Conservation (phyloP, 2,797 vertebrate genomes). For the Protosalanx chinensis region DNA sequence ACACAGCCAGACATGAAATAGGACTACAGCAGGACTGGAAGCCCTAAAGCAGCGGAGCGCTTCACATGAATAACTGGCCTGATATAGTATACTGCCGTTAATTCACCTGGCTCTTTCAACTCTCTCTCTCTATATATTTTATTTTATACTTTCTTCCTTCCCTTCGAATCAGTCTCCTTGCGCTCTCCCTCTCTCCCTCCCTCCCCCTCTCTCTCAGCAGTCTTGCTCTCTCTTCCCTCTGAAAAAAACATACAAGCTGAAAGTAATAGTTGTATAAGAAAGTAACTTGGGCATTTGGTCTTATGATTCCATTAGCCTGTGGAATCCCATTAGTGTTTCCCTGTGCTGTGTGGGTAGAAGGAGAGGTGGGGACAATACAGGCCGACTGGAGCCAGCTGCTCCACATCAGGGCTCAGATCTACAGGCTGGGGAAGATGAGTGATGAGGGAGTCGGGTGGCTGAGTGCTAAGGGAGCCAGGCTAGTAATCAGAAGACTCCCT, state of each 20-base stretch:
- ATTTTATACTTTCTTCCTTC: constrained; percentile 1
- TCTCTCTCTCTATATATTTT: constrained; percentile 33
- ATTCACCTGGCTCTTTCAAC: too few species aligned
- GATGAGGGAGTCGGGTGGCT: too few species aligned
- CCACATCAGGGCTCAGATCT: constrained; percentile 35
- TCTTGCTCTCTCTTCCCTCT: neutral
- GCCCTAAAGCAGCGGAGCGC: constrained; percentile 34
- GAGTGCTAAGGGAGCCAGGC: too few species aligned
- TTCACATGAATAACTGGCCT: constrained; percentile 47
- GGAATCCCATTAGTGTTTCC: constrained; percentile 57
- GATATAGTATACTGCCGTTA: constrained; percentile 11
- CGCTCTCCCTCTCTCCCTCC: neutral
- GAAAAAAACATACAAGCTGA: constrained; percentile 48
- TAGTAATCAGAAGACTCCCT: too few species aligned
- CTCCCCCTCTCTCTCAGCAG: neutral
- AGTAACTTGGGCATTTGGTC: constrained; percentile 59
- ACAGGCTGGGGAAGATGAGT: constrained; percentile 28
- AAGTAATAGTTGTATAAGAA: constrained; percentile 57
- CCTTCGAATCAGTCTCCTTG: neutral
- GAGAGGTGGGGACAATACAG: constrained; percentile 33
- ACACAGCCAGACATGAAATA: constrained; percentile 50
- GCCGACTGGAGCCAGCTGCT: constrained; percentile 49
- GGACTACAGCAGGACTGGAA: constrained; percentile 32
- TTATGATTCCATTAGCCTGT: constrained; percentile 55
- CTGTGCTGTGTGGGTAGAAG: constrained; percentile 6